These are phyloP conservation scores for Charanyca ferruginea DNA, from an alignment of 2,888 invertebrate genomes.

Conservation along the genomic window DNA sequence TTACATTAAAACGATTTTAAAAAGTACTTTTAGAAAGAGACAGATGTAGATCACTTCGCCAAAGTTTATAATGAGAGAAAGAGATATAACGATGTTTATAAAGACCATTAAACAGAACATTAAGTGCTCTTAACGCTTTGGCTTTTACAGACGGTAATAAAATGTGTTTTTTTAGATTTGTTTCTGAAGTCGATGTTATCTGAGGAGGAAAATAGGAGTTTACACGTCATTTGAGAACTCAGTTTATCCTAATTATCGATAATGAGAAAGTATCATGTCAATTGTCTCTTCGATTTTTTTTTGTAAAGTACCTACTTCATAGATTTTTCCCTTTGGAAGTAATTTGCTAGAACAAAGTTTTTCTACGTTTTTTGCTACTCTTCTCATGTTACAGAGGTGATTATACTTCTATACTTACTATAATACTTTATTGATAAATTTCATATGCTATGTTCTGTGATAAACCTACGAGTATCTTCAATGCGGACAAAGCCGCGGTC, in stretches of 20 bases:
- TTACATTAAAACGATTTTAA: slow-evolving; percentile 56
- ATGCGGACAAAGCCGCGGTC: too few relatives aligned
- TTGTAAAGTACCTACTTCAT: neutral
- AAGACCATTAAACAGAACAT: slow-evolving; percentile 63
- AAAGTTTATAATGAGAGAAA: slow-evolving; percentile 36
- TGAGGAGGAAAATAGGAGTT: slow-evolving; percentile 6
- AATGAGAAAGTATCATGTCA: neutral
- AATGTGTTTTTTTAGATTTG: slow-evolving; percentile 34
- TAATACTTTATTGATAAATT: too few relatives aligned
- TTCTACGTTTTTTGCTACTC: too few relatives aligned
- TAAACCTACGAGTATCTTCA: too few relatives aligned
- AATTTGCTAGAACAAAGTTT: too few relatives aligned
- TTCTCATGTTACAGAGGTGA: too few relatives aligned
- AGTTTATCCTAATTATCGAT: slow-evolving; percentile 15
- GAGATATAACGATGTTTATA: slow-evolving; percentile 58
- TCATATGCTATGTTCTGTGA: too few relatives aligned
- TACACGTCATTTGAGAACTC: neutral
- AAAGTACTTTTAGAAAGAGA: slow-evolving; percentile 46
- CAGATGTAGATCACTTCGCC: slow-evolving; percentile 6
- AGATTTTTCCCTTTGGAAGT: too few relatives aligned
- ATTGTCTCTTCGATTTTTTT: neutral
- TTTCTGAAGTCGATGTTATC: slow-evolving; percentile 20
- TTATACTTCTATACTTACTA: too few relatives aligned
- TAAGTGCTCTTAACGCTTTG: slow-evolving; percentile 63
- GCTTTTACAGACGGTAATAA: slow-evolving; percentile 60